phyloP scores from a whole-genome alignment of 2,888 invertebrate genomes.

The Carterocephalus palaemon region DNA sequence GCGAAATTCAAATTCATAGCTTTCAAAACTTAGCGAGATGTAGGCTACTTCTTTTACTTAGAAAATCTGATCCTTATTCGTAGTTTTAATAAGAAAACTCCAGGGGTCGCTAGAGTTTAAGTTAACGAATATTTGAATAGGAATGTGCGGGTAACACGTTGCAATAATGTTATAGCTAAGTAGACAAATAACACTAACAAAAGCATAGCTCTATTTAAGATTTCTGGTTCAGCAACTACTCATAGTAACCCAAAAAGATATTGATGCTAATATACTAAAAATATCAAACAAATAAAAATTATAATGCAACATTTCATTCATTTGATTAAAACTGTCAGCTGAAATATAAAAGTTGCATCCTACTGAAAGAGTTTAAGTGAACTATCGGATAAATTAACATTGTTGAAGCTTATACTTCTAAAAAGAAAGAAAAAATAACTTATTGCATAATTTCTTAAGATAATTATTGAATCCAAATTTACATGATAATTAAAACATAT shows the following conservation, averaged over 20 bases:
- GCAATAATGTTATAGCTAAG: conserved; percentile 37
- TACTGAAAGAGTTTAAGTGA: conserved; percentile 8
- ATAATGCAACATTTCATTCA: background rate
- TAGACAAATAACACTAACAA: conserved; percentile 4
- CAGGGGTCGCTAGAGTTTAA: conserved; percentile 41
- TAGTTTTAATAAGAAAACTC: conserved; percentile 43
- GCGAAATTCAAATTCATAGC: conserved; percentile 16
- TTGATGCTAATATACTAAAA: background rate
- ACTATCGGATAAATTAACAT: no score
- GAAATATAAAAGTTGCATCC: conserved; percentile 8
- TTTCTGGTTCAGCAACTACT: no score
- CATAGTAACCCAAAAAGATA: background rate
- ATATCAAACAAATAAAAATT: background rate
- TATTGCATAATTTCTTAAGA: no score
- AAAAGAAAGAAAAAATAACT: no score
- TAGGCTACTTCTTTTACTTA: conserved; percentile 47
- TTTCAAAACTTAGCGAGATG: conserved; percentile 15
- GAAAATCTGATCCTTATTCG: conserved; percentile 52
- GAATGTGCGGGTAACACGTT: conserved; percentile 48
- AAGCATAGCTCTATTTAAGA: no score
- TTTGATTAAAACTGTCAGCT: background rate
- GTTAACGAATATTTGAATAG: conserved; percentile 30
- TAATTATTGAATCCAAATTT: no score
- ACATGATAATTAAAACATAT: no score
- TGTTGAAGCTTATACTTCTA: no score